Percentiles rank a stretch among this genome's conserved stretches.
phyloP scores from a whole-genome alignment of 1,140 invertebrate species.

The Drosophila navojoa region DNA sequence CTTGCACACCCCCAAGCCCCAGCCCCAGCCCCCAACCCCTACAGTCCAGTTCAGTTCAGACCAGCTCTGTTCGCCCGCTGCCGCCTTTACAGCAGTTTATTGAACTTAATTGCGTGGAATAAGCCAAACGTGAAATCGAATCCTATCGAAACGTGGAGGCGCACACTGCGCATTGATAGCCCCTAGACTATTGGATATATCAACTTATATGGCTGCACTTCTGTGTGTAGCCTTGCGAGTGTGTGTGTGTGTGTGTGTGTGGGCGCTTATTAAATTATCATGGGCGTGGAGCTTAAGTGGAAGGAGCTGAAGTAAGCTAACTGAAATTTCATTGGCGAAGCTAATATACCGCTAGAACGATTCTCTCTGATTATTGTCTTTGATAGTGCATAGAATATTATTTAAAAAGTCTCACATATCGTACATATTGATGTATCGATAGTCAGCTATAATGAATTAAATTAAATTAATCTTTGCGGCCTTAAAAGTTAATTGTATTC shows the following conservation, averaged over 20 bases:
- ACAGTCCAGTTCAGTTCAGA: neutral
- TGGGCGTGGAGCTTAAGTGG: slow-evolving; percentile 4
- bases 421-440: no score
- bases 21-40: neutral
- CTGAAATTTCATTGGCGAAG: slow-evolving; percentile 6
- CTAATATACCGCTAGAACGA: neutral
- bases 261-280: slow-evolving; percentile 31
- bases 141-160: slow-evolving; percentile 29
- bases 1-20: neutral
- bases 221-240: neutral
- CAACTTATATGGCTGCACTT: slow-evolving; percentile 11
- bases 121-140: slow-evolving; percentile 55
- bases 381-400: no score
- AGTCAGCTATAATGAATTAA: no score
- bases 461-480: no score
- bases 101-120: slow-evolving; percentile 80
- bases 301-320: neutral
- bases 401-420: no score
- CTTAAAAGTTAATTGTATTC: no score
- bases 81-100: slow-evolving; percentile 61
- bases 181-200: slow-evolving; percentile 31
- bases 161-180: slow-evolving; percentile 27
- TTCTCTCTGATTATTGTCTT: no score
- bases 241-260: neutral
- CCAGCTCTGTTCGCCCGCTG: neutral